phyloP scores from a whole-genome alignment of 2,888 invertebrate species.

The Pammene fasciana region DNA sequence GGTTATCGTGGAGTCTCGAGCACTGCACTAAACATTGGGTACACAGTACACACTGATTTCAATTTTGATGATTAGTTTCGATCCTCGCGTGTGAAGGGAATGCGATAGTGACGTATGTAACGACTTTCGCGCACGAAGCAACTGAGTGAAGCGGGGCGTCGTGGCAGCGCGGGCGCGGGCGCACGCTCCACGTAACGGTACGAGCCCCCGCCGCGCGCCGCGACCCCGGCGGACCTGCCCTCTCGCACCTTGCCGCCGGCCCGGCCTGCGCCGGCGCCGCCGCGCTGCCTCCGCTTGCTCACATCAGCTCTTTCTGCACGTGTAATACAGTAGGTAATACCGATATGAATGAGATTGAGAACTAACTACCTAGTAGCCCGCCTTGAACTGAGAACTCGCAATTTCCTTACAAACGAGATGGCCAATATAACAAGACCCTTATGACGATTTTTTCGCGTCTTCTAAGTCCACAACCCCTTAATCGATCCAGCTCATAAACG shows the following conservation, averaged over 20 bases:
- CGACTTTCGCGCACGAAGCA: conserved; percentile 80
- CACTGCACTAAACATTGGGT: conserved; percentile 53
- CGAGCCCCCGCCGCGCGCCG: conserved; percentile 62
- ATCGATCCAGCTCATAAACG: no score
- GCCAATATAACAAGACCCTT: no score
- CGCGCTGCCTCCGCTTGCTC: conserved; percentile 16
- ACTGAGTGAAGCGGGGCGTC: conserved; percentile 83
- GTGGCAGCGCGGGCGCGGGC: conserved; percentile 63
- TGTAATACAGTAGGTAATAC: no score
- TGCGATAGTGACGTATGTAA: conserved; percentile 78
- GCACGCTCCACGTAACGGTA: conserved; percentile 76
- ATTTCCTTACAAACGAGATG: no score
- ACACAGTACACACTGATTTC: conserved; percentile 48
- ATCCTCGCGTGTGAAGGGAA: conserved; percentile 71
- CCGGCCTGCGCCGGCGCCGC: conserved; percentile 21
- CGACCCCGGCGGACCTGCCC: conserved; percentile 53
- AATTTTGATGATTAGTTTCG: conserved; percentile 61
- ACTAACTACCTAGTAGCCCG: no score
- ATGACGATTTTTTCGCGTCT: no score
- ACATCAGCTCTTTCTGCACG: not conserved
- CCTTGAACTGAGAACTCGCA: no score
- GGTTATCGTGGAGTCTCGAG: conserved; percentile 56
- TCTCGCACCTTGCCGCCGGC: conserved; percentile 35
- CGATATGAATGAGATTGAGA: conserved; percentile 11
- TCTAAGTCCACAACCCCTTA: no score